Conservation (phyloP, 2,113 vertebrate genomes). For the Tachysurus fulvidraco region DNA sequence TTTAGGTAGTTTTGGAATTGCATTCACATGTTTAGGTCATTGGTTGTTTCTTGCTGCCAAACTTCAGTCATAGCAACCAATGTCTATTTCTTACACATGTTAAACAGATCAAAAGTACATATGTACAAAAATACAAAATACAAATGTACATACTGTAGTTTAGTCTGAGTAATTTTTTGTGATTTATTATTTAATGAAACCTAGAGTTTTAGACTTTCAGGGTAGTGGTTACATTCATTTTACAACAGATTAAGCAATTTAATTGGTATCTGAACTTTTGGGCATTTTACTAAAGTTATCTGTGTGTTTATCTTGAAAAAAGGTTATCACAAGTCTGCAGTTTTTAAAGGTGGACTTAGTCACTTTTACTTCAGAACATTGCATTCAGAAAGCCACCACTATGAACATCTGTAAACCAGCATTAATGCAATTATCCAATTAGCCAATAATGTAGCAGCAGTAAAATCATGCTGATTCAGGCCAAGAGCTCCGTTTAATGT, state of each 20-base stretch:
- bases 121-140: no score
- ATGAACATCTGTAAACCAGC: not conserved
- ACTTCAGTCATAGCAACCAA: constrained; percentile 26
- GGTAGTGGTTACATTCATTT: not conserved
- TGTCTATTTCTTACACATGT: constrained; percentile 10
- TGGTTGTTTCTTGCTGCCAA: not conserved
- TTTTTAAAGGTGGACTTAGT: not conserved
- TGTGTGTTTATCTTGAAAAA: not conserved
- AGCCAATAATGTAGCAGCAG: not conserved
- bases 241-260: not conserved
- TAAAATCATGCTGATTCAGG: not conserved
- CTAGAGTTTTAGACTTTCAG: not conserved
- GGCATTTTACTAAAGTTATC: not conserved
- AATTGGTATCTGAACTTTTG: not conserved
- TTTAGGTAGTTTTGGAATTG: constrained; percentile 40
- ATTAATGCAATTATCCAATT: not conserved
- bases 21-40: constrained; percentile 25
- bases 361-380: not conserved
- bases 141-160: no score
- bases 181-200: not conserved
- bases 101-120: not conserved
- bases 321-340: not conserved
- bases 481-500: not conserved
- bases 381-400: not conserved
- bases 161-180: not conserved